These are phyloP conservation scores for Euplexia lucipara DNA, from an alignment of 2,888 invertebrate species.

Conservation along the genomic window DNA sequence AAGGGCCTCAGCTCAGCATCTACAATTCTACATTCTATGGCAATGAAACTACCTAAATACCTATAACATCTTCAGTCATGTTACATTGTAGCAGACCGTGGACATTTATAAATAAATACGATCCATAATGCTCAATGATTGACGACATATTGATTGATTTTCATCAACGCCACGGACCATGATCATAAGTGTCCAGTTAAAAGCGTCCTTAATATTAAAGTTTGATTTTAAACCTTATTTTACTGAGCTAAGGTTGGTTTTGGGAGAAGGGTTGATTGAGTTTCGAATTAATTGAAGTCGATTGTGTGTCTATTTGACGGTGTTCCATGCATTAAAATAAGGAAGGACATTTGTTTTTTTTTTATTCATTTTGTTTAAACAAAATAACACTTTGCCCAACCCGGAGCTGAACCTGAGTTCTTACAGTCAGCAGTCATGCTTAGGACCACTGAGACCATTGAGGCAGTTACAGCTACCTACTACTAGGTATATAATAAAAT, in stretches of 20 bases:
- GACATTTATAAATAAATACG: constrained; percentile 28
- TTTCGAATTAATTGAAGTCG: constrained; percentile 39
- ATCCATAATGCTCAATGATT: constrained; percentile 39
- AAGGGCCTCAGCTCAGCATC: too few species aligned
- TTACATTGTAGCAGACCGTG: constrained; percentile 6
- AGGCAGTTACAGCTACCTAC: too few species aligned
- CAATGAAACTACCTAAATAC: too few species aligned
- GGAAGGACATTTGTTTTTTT: constrained; percentile 12
- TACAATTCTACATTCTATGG: too few species aligned
- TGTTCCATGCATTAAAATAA: neutral
- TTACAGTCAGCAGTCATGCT: too few species aligned
- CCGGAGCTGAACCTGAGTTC: too few species aligned
- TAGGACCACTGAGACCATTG: too few species aligned
- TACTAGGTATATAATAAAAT: too few species aligned
- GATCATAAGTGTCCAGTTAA: constrained; percentile 29
- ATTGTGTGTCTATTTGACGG: constrained; percentile 22
- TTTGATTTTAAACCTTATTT: constrained; percentile 35
- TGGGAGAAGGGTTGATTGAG: neutral
- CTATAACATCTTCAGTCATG: neutral
- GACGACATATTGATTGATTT: constrained; percentile 55
- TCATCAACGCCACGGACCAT: constrained; percentile 39
- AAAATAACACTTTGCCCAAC: too few species aligned
- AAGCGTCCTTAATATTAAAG: neutral
- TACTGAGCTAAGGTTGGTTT: constrained; percentile 32
- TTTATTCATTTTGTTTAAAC: too few species aligned